These are phyloP conservation scores for Spatulosminthurus flaviceps DNA, from an alignment of 2,888 invertebrate species.

Conservation along the genomic window DNA sequence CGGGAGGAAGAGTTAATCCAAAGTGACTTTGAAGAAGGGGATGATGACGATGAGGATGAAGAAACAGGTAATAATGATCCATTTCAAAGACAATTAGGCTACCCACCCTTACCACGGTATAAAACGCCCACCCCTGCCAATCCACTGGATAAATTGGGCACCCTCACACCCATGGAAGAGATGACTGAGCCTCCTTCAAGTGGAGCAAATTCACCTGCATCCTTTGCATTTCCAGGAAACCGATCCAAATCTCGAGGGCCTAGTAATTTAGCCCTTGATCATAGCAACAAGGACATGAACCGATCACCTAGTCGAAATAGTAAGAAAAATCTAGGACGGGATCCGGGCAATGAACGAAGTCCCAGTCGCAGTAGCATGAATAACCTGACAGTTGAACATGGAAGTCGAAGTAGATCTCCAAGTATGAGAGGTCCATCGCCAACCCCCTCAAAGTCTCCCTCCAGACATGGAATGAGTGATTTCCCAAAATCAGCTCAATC, in stretches of 20 bases:
- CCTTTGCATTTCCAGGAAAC: not conserved
- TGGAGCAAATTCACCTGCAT: constrained; percentile 43
- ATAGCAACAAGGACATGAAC: not conserved
- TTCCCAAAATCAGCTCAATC: not conserved
- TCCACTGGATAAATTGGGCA: constrained; percentile 47
- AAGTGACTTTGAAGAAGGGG: constrained; percentile 65
- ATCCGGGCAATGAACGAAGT: constrained; percentile 8
- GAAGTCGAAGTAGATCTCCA: constrained; percentile 2
- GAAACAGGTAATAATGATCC: constrained; percentile 36
- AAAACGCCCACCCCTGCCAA: constrained; percentile 51
- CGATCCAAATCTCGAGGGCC: constrained; percentile 3
- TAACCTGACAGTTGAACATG: constrained; percentile 29
- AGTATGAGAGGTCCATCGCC: constrained; percentile 31
- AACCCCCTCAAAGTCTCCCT: not conserved
- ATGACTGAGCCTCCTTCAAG: constrained; percentile 45
- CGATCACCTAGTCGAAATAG: constrained; percentile 22
- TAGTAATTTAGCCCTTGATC: not conserved
- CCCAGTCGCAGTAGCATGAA: constrained; percentile 24
- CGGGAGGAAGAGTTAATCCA: constrained; percentile 63
- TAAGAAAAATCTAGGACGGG: constrained; percentile 18
- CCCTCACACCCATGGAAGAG: constrained; percentile 47
- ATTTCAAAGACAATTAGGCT: constrained; percentile 56
- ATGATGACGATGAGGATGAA: constrained; percentile 65
- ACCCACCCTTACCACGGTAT: constrained; percentile 61
- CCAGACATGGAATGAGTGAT: not conserved